Conservation (phyloP, 2,113 vertebrate genomes). For the Dolichallabes microphthalmus region DNA sequence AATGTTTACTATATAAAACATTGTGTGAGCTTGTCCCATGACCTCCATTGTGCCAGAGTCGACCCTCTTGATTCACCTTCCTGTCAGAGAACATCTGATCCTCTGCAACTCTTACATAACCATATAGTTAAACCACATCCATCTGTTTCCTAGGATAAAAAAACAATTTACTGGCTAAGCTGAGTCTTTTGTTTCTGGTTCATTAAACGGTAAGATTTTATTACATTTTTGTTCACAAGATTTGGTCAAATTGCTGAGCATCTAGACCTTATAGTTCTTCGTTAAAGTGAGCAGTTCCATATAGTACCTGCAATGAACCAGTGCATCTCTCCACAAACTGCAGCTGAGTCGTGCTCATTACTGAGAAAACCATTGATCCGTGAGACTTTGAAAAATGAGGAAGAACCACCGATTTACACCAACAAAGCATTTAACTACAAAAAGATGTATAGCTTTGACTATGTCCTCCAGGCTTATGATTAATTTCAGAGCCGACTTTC, state of each 20-base stretch:
- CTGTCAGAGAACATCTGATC: not conserved
- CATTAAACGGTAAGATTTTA: not conserved
- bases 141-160: not conserved
- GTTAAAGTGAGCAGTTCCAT: not conserved
- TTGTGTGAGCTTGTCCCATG: not conserved
- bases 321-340: not conserved
- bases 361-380: not conserved
- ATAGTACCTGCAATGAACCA: not conserved
- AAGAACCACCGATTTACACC: not conserved
- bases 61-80: not conserved
- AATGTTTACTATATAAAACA: not conserved
- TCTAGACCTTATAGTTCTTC: too few relatives aligned
- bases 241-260: not conserved
- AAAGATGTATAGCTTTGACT: conserved; percentile 1
- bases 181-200: not conserved
- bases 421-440: not conserved
- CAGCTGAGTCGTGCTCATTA: conserved; percentile 7
- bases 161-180: not conserved
- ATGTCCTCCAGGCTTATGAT: not conserved
- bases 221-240: not conserved
- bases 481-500: not conserved
- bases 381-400: conserved; percentile 28
- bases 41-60: not conserved
- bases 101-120: not conserved
- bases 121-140: not conserved